Percentiles rank a stretch among this genome's conserved stretches.
These are phyloP conservation scores for Petrocephalus zakoni DNA, from an alignment of 2,113 vertebrate species.

Conservation along the genomic window DNA sequence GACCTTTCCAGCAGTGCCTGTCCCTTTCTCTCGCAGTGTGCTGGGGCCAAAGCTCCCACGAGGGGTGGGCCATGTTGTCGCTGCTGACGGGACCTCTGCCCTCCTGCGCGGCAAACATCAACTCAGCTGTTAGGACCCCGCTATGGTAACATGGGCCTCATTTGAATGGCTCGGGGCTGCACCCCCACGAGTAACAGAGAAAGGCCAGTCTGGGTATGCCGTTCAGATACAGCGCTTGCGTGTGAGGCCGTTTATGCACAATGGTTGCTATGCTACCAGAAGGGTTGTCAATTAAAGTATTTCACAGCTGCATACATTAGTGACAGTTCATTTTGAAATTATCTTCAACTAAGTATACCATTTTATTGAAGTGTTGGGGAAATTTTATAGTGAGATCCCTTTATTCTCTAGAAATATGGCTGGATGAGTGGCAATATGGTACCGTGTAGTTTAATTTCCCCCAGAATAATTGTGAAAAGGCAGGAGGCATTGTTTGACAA, in stretches of 20 bases:
- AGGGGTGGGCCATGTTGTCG: background rate
- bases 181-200: background rate
- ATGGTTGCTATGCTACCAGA: background rate
- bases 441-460: background rate
- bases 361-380: background rate
- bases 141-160: background rate
- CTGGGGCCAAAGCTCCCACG: background rate
- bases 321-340: background rate
- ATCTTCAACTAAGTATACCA: background rate
- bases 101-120: background rate
- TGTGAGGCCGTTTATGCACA: background rate
- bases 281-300: background rate
- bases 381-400: background rate
- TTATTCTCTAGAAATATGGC: background rate
- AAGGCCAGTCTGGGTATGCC: background rate
- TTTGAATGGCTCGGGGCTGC: background rate
- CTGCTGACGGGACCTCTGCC: background rate
- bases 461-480: background rate
- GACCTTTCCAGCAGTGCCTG: conserved; percentile 10
- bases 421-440: background rate
- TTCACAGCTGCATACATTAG: background rate
- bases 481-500: background rate
- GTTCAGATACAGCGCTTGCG: background rate
- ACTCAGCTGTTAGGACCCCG: background rate
- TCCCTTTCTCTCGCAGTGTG: background rate